Percentiles rank a stretch among this genome's conserved stretches.
Conservation (phyloP, 2,888 invertebrate genomes). For the Clistopyga incitator region DNA sequence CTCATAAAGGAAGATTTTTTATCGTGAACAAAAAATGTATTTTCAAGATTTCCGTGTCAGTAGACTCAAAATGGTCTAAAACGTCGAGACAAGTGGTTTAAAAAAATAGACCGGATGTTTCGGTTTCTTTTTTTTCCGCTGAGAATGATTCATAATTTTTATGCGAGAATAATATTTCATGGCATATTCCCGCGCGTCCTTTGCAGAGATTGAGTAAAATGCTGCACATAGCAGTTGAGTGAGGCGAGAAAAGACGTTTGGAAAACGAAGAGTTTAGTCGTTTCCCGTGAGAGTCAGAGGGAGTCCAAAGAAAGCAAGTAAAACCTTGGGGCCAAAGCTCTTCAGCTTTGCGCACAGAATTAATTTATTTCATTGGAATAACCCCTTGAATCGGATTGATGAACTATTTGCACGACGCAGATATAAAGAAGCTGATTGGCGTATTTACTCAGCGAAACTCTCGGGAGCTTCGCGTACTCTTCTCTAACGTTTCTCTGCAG, state of each 20-base stretch:
- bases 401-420: constrained; percentile 80
- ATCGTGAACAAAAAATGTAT: too few species aligned
- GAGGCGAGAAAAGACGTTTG: neutral
- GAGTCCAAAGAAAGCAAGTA: constrained; percentile 18
- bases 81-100: too few species aligned
- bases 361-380: constrained; percentile 80
- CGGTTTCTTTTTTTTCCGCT: too few species aligned
- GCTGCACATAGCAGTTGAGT: neutral
- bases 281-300: neutral
- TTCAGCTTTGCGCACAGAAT: constrained; percentile 69
- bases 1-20: too few species aligned
- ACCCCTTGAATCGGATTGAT: constrained; percentile 80
- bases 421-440: constrained; percentile 81
- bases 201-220: constrained; percentile 2
- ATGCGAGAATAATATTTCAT: neutral
- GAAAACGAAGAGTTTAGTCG: neutral
- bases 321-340: constrained; percentile 19
- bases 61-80: too few species aligned
- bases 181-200: neutral
- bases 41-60: too few species aligned
- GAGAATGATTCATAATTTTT: too few species aligned
- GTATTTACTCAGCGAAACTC: constrained; percentile 80
- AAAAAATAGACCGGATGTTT: too few species aligned
- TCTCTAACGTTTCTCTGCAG: constrained; percentile 37
- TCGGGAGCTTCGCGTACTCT: constrained; percentile 56